Percentiles rank a stretch among this genome's conserved stretches.
Conservation (phyloP, 2,797 vertebrate species). For the Parauchenoglanis ngamensis region DNA sequence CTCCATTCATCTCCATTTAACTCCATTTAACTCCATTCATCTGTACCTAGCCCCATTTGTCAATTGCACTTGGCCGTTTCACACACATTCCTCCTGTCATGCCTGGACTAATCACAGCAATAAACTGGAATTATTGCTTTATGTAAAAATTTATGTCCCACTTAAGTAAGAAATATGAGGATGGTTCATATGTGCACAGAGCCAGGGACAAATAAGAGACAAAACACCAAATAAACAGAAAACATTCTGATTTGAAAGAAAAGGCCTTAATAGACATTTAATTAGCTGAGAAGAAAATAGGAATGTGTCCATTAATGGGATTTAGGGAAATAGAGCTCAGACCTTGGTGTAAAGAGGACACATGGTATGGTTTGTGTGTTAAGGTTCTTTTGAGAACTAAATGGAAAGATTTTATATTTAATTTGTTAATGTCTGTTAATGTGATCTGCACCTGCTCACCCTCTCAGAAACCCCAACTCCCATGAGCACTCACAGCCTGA, state of each 20-base stretch:
- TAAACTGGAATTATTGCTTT: slow-evolving; percentile 55
- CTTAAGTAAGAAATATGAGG: slow-evolving; percentile 54
- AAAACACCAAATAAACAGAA: slow-evolving; percentile 28
- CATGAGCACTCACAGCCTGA: no score
- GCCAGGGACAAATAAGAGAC: slow-evolving; percentile 1
- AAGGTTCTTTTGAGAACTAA: neutral
- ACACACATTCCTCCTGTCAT: slow-evolving; percentile 49
- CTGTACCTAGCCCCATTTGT: slow-evolving; percentile 38
- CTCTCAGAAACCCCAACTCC: no score
- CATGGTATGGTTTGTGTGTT: neutral
- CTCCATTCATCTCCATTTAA: slow-evolving; percentile 48
- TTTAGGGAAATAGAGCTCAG: neutral
- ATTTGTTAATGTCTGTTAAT: neutral
- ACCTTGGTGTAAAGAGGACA: neutral
- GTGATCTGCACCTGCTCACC: no score
- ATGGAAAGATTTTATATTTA: neutral
- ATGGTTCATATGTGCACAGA: slow-evolving; percentile 32
- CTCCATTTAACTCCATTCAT: slow-evolving; percentile 43
- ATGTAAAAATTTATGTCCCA: slow-evolving; percentile 52
- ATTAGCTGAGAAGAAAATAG: neutral
- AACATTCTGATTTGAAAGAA: neutral
- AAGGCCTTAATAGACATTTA: neutral
- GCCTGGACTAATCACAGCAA: slow-evolving; percentile 48
- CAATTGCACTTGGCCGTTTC: slow-evolving; percentile 47
- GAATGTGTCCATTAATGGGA: neutral